Evolutionary conservation across 92 coral and sea anemone genomes (phyloP), one percentile per base, ranked within the genome.

Genomic region (Phymanthus crucifer): DNA sequence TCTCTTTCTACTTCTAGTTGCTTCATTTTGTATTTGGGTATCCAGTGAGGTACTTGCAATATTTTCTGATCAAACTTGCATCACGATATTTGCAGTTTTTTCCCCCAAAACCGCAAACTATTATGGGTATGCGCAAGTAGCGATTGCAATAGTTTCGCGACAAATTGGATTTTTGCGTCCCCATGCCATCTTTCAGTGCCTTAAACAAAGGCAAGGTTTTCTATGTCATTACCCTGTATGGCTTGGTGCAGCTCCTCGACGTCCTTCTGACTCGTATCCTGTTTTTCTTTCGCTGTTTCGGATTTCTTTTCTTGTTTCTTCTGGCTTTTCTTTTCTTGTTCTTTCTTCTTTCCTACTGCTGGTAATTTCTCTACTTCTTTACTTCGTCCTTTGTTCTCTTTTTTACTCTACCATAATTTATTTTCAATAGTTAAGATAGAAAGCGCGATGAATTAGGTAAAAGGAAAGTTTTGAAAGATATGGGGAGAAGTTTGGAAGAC

Each of bases 241-340:
- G 91, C 91, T 71, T 78, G 82, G 73, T 80, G 84, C 26, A 86
- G 64, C 21, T 90, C 93, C 37, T 89, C 87, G 45, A 71, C 73
- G 58, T 89, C 93, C 40, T 83, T 82, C 66, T 89, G 78, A 64
- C 87, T n/a, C 6, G 74, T 61, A 10, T 66, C 88, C 36, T 86
- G 80, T 32, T 75, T 75, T 66, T 86, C 40, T 35, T 82, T 76
- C 45, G 71, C 83, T 35, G 75, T 61, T 14, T 70, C 71, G 26
- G 78, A 27, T 33, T 84, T 72, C 77, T 88, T 74, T 23, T 79
- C 76, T 33, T 81, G 74, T 83, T 86, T 74, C 86, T 89, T 83
- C 80, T 40, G 75, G 8, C 32, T 43, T 79, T 64, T 74, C 85
- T 79, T 83, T 91, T 38, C 71, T 79, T 23, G 72, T 66, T 91